Evolutionary conservation across 2,113 vertebrate species (phyloP).

Genomic region (Piliocolobus tephrosceles): DNA sequence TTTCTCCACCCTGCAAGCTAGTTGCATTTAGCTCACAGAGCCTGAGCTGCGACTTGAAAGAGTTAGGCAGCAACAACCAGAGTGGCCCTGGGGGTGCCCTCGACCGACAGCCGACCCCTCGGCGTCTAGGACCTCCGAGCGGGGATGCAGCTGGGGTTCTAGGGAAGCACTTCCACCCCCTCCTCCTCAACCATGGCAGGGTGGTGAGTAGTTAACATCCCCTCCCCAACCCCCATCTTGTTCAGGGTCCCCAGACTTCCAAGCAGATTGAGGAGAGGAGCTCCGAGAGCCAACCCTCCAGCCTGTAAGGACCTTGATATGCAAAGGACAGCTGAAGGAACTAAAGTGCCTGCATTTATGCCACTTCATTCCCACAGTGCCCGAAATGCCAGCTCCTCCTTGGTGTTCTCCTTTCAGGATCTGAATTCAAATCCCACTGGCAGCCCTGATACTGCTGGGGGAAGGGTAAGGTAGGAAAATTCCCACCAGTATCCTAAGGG

Average conservation of each 20-base stretch:
- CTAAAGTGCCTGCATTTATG: neutral
- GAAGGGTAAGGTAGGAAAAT: neutral
- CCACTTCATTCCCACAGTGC: neutral
- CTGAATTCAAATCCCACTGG: neutral
- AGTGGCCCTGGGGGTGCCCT: neutral
- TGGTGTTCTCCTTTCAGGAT: neutral
- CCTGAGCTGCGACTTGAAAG: slow-evolving; percentile 49
- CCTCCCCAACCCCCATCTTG: slow-evolving; percentile 46
- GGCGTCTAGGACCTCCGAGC: slow-evolving; percentile 39
- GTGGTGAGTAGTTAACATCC: slow-evolving; percentile 75
- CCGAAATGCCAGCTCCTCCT: neutral
- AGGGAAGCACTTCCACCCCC: slow-evolving; percentile 48
- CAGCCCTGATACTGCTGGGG: neutral
- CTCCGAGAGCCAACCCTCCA: neutral
- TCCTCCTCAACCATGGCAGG: slow-evolving; percentile 65
- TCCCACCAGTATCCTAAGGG: neutral
- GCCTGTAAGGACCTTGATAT: neutral
- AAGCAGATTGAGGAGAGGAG: neutral
- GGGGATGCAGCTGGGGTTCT: slow-evolving; percentile 51
- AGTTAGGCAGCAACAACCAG: slow-evolving; percentile 47
- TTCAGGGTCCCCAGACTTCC: slow-evolving; percentile 30
- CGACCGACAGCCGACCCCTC: neutral
- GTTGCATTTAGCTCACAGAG: slow-evolving; percentile 57
- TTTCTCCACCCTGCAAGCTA: slow-evolving; percentile 53
- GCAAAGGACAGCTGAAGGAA: slow-evolving; percentile 36